phyloP scores from a whole-genome alignment of 53 echinoderm and acorn worm genomes.

The Zoroaster sp. region DNA sequence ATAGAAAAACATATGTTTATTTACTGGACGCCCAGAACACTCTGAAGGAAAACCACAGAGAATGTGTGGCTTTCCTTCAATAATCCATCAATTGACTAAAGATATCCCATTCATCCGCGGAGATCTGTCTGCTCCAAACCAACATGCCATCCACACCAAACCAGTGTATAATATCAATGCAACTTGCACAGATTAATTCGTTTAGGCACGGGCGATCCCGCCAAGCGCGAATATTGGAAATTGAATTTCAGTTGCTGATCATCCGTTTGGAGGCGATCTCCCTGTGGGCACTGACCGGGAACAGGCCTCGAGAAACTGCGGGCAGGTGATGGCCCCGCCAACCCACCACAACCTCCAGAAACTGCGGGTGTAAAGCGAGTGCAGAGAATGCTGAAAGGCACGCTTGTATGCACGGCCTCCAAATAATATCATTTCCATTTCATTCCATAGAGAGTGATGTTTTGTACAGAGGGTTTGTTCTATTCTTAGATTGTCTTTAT shows the following conservation, averaged over 20 bases:
- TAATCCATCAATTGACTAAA: background rate
- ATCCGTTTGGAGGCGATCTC: background rate
- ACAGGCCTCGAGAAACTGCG: background rate
- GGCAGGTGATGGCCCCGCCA: slow-evolving; percentile 29
- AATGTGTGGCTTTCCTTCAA: background rate
- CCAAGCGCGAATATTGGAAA: slow-evolving; percentile 58
- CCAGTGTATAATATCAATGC: background rate
- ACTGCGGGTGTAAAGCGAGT: background rate
- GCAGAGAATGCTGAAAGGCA: background rate
- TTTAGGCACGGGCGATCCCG: slow-evolving; percentile 42
- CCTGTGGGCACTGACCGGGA: slow-evolving; percentile 19
- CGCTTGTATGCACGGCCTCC: background rate
- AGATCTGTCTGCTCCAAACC: background rate
- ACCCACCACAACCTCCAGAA: background rate
- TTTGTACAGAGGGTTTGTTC: background rate
- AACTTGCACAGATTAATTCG: slow-evolving; percentile 51
- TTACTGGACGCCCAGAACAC: background rate
- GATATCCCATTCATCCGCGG: background rate
- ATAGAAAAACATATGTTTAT: too few species aligned
- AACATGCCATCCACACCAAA: background rate
- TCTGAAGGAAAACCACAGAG: background rate
- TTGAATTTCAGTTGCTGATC: slow-evolving; percentile 44
- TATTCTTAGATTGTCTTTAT: background rate
- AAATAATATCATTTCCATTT: background rate
- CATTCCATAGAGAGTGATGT: background rate